Percentiles rank a stretch among this genome's conserved stretches.
Conservation (phyloP, 2,797 vertebrate species). For the Acrossocheilus wenchowensis region DNA sequence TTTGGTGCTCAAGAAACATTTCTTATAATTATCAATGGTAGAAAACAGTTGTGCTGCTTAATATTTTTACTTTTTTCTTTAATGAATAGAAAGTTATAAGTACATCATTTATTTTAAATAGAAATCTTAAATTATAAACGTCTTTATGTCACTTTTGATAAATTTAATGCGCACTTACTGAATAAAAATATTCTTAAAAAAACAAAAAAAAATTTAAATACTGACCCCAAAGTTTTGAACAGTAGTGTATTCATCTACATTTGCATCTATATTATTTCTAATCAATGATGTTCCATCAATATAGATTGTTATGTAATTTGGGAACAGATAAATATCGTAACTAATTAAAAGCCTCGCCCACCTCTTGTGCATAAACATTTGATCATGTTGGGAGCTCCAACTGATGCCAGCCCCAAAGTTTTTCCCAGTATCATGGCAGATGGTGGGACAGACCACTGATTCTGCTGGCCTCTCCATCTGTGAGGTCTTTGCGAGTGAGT, state of each 20-base stretch:
- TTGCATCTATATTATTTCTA: not conserved
- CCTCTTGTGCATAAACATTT: constrained; percentile 6
- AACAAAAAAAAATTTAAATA: not conserved
- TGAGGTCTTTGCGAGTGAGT: constrained; percentile 1
- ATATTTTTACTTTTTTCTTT: not conserved
- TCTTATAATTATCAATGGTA: not conserved
- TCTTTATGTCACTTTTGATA: not conserved
- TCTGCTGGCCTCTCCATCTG: constrained; percentile 18
- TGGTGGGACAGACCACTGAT: constrained; percentile 25
- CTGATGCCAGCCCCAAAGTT: not conserved
- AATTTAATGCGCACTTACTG: not conserved
- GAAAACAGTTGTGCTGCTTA: not conserved
- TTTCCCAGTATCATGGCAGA: constrained; percentile 14
- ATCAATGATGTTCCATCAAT: not conserved
- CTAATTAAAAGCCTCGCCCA: not conserved
- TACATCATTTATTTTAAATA: too few relatives aligned
- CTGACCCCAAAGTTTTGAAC: not conserved
- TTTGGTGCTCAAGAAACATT: not conserved
- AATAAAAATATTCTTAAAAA: not conserved
- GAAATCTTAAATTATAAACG: too few relatives aligned
- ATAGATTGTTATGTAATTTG: not conserved
- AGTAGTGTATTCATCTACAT: not conserved
- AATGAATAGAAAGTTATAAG: not conserved
- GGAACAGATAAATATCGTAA: not conserved
- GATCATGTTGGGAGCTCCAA: not conserved